These are phyloP conservation scores for Varanus salvator DNA, from an alignment of 2,113 vertebrate genomes.

Conservation along the genomic window DNA sequence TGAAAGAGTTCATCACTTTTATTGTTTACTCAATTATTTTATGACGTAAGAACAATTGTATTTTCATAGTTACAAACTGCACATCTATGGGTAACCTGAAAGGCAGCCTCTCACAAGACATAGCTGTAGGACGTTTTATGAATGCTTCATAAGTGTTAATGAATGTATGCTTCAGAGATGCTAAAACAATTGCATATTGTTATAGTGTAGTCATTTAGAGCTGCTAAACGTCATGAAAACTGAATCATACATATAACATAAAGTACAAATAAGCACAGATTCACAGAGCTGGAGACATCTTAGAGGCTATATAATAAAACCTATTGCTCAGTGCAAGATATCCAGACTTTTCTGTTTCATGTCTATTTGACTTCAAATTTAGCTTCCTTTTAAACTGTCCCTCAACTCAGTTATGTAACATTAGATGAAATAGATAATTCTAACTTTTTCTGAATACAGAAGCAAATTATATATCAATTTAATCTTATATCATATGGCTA, in stretches of 20 bases:
- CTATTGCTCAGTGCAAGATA: no score
- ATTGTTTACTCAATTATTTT: neutral
- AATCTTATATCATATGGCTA: no score
- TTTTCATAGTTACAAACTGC: neutral
- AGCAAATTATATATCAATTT: no score
- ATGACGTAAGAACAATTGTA: slow-evolving; percentile 1
- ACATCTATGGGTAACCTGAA: slow-evolving; percentile 10
- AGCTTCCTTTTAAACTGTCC: no score
- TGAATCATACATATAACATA: neutral
- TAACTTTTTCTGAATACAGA: no score
- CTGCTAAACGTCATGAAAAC: neutral
- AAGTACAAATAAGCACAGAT: no score
- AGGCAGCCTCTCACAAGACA: neutral
- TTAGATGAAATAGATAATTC: no score
- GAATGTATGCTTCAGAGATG: neutral
- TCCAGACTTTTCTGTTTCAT: no score
- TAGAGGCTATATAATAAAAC: no score
- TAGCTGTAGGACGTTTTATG: slow-evolving; percentile 2
- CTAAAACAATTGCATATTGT: neutral
- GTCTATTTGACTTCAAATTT: no score
- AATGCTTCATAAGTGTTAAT: neutral
- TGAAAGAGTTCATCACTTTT: neutral
- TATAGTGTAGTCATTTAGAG: neutral
- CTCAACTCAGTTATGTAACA: no score
- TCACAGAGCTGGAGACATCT: no score